Conservation (phyloP, 1,140 invertebrate species). For the Calosoma granatense region DNA sequence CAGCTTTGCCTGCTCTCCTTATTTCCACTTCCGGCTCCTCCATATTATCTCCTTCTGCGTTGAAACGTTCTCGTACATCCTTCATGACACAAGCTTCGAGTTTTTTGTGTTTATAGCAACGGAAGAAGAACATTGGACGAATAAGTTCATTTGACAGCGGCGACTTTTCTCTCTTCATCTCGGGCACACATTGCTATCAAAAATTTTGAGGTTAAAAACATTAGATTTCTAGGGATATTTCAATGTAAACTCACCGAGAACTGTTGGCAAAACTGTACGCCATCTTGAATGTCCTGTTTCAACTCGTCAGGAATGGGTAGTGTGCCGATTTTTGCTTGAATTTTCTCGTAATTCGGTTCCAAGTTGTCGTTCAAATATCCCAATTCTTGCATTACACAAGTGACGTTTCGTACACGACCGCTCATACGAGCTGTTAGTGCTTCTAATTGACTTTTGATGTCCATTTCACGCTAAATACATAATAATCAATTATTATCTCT, state of each 20-base stretch:
- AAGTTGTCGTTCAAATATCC: slow-evolving; percentile 53
- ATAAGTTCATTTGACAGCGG: slow-evolving; percentile 48
- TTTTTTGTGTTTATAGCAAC: slow-evolving; percentile 60
- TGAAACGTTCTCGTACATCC: slow-evolving; percentile 49
- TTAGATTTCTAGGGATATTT: neutral
- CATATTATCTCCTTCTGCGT: slow-evolving; percentile 39
- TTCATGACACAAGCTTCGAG: slow-evolving; percentile 58
- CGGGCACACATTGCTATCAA: slow-evolving; percentile 50
- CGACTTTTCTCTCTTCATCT: slow-evolving; percentile 46
- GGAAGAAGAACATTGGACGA: slow-evolving; percentile 56
- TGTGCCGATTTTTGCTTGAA: slow-evolving; percentile 44
- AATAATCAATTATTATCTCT: neutral
- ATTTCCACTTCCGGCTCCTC: slow-evolving; percentile 42
- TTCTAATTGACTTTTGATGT: slow-evolving; percentile 46
- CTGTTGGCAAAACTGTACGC: slow-evolving; percentile 50
- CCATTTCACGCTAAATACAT: slow-evolving; percentile 41
- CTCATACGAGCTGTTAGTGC: slow-evolving; percentile 40
- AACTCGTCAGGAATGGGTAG: slow-evolving; percentile 47
- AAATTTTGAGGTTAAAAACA: no score
- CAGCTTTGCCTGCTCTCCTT: slow-evolving; percentile 30
- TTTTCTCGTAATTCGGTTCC: slow-evolving; percentile 51
- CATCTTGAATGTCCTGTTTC: slow-evolving; percentile 50
- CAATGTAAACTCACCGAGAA: slow-evolving; percentile 42
- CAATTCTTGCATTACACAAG: slow-evolving; percentile 56
- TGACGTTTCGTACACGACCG: slow-evolving; percentile 45